Evolutionary conservation across 2,888 invertebrate species (phyloP), one percentile per base, ranked within the genome.

Genomic region (Petrolisthes manimaculis): DNA sequence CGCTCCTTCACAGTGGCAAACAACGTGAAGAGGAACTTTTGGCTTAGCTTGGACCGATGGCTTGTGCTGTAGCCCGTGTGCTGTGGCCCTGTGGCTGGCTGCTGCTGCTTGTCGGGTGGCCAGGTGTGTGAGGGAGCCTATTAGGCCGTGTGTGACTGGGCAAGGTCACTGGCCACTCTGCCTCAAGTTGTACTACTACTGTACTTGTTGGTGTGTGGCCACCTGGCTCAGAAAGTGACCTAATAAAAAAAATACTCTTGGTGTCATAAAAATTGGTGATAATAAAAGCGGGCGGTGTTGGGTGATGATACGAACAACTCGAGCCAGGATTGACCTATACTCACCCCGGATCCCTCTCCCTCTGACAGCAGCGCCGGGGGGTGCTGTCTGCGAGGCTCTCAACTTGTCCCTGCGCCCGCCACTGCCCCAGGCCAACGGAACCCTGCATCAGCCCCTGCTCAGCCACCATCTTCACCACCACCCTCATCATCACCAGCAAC

Each of bases 351-450:
- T 79, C 69, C 79, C 69, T 81, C 61, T 56, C 80, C 77, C 71
- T 55, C 78, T 55, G 53, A 61, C 83, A 90, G 88, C 88, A 86
- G 90, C 88, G 84, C 85, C 85, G 56, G 85, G 77, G 21, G 85
- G 85, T 79, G 91, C 89, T 89, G 91, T 86, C 85, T 91, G 91
- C 82, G 91, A 91, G 91, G 91, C 91, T 77, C 91, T 91, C 88
- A 91, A 91, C 88, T 80, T 91, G 89, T 91, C 91, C 84, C 88
- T 91, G 86, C 86, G 91, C 77, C 86, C 91, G 69, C 81, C 88
- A 53, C 88, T 88, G 75, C 83, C 86, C 85, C 86, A 83, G 86
- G 83, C 85, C 88, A 83, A 82, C 86, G 88, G 88, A 77, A 86
- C 86, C 21, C 84, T 84, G 79, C 85, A 84, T 61, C 88, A 69